phyloP scores from a whole-genome alignment of 1,140 invertebrate genomes.

The Nephotettix cincticeps region DNA sequence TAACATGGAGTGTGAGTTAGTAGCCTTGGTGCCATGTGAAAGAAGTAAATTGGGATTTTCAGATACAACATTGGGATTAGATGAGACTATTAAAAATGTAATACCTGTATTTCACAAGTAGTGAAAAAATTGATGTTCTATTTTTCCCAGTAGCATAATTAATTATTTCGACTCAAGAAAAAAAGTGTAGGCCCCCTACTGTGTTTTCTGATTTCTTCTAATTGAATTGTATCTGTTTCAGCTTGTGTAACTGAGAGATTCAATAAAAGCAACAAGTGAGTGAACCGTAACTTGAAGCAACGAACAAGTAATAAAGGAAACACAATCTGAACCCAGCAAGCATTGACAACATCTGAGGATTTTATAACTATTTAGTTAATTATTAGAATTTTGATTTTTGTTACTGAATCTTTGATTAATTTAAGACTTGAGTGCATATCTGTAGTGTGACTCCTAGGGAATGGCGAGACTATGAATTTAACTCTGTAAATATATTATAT shows the following conservation, averaged over 20 bases:
- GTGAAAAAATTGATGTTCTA: neutral
- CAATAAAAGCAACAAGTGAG: slow-evolving; percentile 49
- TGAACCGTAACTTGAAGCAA: slow-evolving; percentile 41
- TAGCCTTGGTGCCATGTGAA: neutral
- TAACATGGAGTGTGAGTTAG: neutral
- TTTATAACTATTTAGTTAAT: slow-evolving; percentile 47
- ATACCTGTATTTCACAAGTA: neutral
- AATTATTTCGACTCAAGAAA: neutral
- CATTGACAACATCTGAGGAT: slow-evolving; percentile 91
- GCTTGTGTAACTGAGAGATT: slow-evolving; percentile 80
- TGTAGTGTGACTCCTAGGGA: neutral
- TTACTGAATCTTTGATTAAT: neutral
- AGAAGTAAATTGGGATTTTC: neutral
- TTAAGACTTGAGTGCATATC: neutral
- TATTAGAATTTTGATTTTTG: slow-evolving; percentile 20
- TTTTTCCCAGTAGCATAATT: neutral
- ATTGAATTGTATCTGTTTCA: slow-evolving; percentile 53
- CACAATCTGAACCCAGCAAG: slow-evolving; percentile 79
- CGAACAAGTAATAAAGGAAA: slow-evolving; percentile 50
- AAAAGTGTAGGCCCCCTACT: neutral
- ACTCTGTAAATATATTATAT: slow-evolving; percentile 18
- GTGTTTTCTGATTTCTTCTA: neutral
- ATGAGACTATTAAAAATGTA: neutral
- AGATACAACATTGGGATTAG: neutral
- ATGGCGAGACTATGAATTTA: slow-evolving; percentile 4